Evolutionary conservation across 2,888 invertebrate genomes (phyloP).

Genomic region (Tricholauxania praeusta): DNA sequence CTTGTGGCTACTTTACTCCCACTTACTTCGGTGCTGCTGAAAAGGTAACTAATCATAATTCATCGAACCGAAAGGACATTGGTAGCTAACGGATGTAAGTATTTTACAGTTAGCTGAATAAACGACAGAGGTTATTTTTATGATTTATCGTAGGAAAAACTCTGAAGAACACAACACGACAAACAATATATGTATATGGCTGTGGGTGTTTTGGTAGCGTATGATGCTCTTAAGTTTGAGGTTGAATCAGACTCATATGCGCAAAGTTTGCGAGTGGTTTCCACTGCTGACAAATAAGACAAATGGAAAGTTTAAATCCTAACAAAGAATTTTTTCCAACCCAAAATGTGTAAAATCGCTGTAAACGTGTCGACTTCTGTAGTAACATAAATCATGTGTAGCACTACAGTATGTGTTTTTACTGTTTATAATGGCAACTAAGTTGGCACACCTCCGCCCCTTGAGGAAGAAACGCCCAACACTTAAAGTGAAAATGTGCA

Average conservation of each 20-base stretch:
- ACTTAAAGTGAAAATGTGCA: not conserved
- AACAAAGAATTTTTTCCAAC: too few relatives aligned
- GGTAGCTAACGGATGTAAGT: conserved; percentile 50
- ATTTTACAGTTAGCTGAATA: conserved; percentile 5
- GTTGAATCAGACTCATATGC: conserved; percentile 28
- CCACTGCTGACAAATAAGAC: conserved; percentile 22
- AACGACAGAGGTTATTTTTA: conserved; percentile 46
- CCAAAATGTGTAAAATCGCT: too few relatives aligned
- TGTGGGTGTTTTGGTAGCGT: conserved; percentile 16
- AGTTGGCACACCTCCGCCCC: not conserved
- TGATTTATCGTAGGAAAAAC: conserved; percentile 57
- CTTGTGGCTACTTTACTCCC: not conserved
- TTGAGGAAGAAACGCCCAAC: not conserved
- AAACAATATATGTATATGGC: conserved; percentile 39
- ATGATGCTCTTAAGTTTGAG: conserved; percentile 23
- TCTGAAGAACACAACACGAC: conserved; percentile 28
- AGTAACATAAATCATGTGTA: not conserved
- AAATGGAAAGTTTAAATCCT: conserved; percentile 17
- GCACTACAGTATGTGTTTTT: too few relatives aligned
- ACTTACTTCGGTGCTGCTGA: not conserved
- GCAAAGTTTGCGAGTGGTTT: too few relatives aligned
- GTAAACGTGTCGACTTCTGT: conserved; percentile 24
- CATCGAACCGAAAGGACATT: conserved; percentile 59
- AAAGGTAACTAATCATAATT: conserved; percentile 62
- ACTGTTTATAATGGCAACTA: too few relatives aligned